Percentiles rank a stretch among this genome's conserved stretches.
These are phyloP conservation scores for Catharus ustulatus DNA, from an alignment of 2,797 vertebrate genomes.

Conservation along the genomic window DNA sequence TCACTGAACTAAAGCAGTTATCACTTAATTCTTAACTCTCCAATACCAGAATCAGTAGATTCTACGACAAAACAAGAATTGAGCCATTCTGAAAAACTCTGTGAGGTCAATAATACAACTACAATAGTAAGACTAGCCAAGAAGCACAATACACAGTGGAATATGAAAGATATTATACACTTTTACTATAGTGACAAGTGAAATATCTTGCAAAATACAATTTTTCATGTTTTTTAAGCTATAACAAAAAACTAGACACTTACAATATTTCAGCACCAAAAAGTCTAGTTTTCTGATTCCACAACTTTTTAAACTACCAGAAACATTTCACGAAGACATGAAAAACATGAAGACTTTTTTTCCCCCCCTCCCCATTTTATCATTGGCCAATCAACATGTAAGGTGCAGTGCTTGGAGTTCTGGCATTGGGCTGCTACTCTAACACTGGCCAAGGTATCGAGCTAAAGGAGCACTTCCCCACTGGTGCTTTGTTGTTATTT, in stretches of 20 bases:
- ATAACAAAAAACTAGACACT: not conserved
- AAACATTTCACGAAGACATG: not conserved
- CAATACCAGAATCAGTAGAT: not conserved
- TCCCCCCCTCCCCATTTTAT: not conserved
- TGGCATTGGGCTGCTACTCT: not conserved
- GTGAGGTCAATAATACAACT: not conserved
- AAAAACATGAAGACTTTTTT: not conserved
- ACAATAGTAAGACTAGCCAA: not conserved
- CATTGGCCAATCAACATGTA: not conserved
- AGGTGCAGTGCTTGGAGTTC: not conserved
- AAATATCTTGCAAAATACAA: not conserved
- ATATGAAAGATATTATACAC: not conserved
- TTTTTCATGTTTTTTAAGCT: not conserved
- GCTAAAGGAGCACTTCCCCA: not conserved
- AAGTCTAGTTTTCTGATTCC: not conserved
- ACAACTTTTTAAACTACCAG: not conserved
- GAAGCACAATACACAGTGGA: not conserved
- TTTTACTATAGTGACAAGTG: not conserved
- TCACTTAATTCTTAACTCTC: not conserved
- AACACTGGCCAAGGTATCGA: fast-evolving
- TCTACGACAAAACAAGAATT: not conserved
- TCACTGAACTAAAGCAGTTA: not conserved
- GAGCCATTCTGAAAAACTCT: not conserved
- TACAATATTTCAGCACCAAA: not conserved
- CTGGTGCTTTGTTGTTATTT: not conserved